phyloP scores from a whole-genome alignment of 2,797 vertebrate genomes.

The Pelochelys cantorii region DNA sequence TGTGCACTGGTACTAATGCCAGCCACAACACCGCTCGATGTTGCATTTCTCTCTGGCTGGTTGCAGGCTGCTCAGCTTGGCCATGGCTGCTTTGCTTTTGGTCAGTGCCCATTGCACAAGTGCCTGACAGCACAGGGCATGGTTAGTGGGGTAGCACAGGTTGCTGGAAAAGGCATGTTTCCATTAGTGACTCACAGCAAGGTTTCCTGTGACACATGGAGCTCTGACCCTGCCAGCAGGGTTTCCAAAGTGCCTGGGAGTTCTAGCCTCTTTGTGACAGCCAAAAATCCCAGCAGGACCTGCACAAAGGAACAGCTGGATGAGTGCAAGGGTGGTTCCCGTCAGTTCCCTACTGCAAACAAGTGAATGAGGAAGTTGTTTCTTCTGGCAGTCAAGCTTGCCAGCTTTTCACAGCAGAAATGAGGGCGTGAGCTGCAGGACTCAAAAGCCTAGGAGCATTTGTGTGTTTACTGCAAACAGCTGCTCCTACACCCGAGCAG shows the following conservation, averaged over 20 bases:
- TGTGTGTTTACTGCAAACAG: not conserved
- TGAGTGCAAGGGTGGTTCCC: not conserved
- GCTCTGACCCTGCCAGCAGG: not conserved
- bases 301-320: not conserved
- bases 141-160: not conserved
- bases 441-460: not conserved
- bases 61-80: not conserved
- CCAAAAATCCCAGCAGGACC: accelerated
- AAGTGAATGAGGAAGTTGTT: not conserved
- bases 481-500: not conserved
- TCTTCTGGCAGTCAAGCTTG: not conserved
- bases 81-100: not conserved
- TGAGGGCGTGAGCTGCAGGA: not conserved
- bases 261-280: not conserved
- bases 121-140: not conserved
- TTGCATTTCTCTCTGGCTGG: no score
- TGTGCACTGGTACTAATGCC: not conserved
- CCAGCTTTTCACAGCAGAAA: not conserved
- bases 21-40: accelerated
- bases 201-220: not conserved
- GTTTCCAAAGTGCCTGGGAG: not conserved
- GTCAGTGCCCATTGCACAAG: not conserved
- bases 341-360: not conserved
- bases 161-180: not conserved
- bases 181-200: not conserved